Percentiles rank a stretch among this genome's conserved stretches.
phyloP scores from a whole-genome alignment of 92 coral and sea anemone species.

The Isaurus tuberculatus region DNA sequence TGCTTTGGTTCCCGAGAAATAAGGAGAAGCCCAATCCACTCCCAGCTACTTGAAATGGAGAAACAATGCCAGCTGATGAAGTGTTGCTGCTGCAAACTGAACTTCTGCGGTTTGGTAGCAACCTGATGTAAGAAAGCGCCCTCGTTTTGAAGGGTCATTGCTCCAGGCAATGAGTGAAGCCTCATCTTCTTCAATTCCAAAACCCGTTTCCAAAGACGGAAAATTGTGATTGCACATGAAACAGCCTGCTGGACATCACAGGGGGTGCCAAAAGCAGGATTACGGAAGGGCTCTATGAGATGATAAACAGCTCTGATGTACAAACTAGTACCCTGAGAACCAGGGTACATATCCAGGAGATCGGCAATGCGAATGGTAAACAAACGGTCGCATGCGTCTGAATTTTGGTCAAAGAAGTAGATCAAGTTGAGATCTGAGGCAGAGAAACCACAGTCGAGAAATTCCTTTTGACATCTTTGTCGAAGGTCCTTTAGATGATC shows the following conservation, averaged over 20 bases:
- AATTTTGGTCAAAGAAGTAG: conserved; percentile 54
- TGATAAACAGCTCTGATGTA: conserved; percentile 58
- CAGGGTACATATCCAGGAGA: conserved; percentile 42
- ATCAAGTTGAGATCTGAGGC: conserved; percentile 56
- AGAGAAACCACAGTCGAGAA: conserved; percentile 51
- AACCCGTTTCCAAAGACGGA: conserved; percentile 53
- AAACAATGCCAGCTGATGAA: conserved; percentile 72
- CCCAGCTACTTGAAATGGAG: conserved; percentile 51
- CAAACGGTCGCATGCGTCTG: conserved; percentile 54
- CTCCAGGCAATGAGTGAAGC: conserved; percentile 53
- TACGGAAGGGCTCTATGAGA: conserved; percentile 55
- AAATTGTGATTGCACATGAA: conserved; percentile 52
- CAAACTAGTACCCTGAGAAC: conserved; percentile 47
- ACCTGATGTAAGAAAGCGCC: conserved; percentile 46
- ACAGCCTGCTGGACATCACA: conserved; percentile 57
- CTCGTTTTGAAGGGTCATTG: conserved; percentile 45
- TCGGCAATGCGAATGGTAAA: conserved; percentile 52
- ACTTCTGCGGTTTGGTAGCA: conserved; percentile 59
- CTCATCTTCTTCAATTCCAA: conserved; percentile 34
- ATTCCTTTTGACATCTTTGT: conserved; percentile 50
- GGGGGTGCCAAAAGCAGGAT: conserved; percentile 48
- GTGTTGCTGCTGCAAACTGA: conserved; percentile 63
- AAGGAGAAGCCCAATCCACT: conserved; percentile 60
- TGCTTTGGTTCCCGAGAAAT: conserved; percentile 55
- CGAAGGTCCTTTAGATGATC: conserved; percentile 58